Conservation (phyloP, 92 coral and sea anemone genomes). For the Epizoanthus illoricatus region DNA sequence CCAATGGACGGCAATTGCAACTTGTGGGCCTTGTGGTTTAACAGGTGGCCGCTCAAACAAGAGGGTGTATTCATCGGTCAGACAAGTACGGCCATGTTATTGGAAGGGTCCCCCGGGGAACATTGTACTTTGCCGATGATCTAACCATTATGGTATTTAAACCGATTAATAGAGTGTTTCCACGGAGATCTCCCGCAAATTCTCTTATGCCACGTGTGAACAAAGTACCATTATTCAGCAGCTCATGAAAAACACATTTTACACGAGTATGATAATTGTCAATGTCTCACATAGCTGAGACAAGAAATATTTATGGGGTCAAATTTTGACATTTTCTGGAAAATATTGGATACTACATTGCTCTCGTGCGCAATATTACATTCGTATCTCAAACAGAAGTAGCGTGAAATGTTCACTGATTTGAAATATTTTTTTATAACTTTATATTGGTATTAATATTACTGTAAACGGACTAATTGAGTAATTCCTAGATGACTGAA, state of each 20-base stretch:
- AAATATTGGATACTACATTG: too few relatives aligned
- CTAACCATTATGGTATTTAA: slow-evolving; percentile 20
- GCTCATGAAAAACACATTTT: slow-evolving; percentile 24
- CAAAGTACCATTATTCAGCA: background rate
- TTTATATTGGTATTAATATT: too few relatives aligned
- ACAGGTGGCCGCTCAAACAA: slow-evolving; percentile 16
- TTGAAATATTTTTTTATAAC: too few relatives aligned
- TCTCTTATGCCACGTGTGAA: background rate
- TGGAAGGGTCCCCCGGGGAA: background rate
- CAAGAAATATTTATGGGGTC: slow-evolving; percentile 8
- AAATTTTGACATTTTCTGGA: too few relatives aligned
- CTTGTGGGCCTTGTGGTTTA: slow-evolving; percentile 28
- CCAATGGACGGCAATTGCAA: background rate
- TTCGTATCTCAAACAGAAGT: too few relatives aligned
- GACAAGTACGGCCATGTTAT: background rate
- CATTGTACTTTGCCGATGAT: slow-evolving; percentile 13
- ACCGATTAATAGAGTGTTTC: slow-evolving; percentile 8
- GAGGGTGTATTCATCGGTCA: background rate
- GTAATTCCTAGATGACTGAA: too few relatives aligned
- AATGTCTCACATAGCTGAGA: slow-evolving; percentile 26
- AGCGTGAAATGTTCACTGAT: too few relatives aligned
- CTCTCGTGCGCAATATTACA: too few relatives aligned
- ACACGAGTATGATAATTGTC: slow-evolving; percentile 16
- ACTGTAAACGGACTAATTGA: too few relatives aligned
- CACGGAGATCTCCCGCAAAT: slow-evolving; percentile 29